Evolutionary conservation across 35 echinoderm and acorn worm genomes (phyloP).

Genomic region (Lytechinus variegatus): DNA sequence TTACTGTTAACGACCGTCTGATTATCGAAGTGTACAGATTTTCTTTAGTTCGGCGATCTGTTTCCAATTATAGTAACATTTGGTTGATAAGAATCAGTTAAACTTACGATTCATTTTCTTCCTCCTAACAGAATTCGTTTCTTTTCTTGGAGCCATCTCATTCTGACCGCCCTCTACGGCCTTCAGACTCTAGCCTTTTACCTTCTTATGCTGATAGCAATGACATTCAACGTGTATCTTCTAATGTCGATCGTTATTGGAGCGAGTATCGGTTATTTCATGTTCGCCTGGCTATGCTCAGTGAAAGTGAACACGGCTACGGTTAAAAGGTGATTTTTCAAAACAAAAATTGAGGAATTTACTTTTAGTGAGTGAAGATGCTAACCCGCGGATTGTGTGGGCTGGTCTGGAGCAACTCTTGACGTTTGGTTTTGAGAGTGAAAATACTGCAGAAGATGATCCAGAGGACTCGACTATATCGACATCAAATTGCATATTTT

Average conservation of each 20-base stretch:
- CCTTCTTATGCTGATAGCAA: constrained; percentile 73
- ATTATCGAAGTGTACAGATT: no score
- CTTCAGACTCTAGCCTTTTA: constrained; percentile 64
- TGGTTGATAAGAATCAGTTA: not conserved
- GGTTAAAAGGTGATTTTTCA: not conserved
- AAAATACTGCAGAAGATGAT: no score
- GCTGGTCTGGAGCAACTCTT: no score
- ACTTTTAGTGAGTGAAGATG: no score
- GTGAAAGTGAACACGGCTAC: not conserved
- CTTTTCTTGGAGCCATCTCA: constrained; percentile 55
- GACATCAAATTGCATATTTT: no score
- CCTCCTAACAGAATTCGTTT: constrained; percentile 35
- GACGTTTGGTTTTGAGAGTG: no score
- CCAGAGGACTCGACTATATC: no score
- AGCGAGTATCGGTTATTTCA: constrained; percentile 70
- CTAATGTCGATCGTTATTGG: constrained; percentile 65
- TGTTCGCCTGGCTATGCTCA: constrained; percentile 62
- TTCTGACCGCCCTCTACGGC: constrained; percentile 71
- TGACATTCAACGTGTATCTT: constrained; percentile 86
- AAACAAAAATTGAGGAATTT: no score
- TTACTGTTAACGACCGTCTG: no score
- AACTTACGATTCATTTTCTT: not conserved
- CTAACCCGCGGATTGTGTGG: no score
- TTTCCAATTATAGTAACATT: no score
- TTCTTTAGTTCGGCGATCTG: no score